Evolutionary conservation across 2,888 invertebrate species (phyloP).

Genomic region (Macrostomum cliftonense): DNA sequence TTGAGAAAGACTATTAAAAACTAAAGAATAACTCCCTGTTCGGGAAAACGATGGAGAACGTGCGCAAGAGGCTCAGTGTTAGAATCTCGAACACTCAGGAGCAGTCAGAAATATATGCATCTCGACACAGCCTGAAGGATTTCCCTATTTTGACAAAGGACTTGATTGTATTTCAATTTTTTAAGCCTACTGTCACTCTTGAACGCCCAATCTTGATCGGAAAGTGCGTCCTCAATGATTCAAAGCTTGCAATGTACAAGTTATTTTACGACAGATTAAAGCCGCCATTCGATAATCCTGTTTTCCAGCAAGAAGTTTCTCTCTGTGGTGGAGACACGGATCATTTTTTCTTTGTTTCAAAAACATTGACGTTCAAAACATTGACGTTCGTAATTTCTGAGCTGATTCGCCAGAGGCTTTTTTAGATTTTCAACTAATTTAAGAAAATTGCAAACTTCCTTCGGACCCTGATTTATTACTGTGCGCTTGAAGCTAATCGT

Average conservation of each 20-base stretch:
- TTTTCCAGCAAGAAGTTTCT: too few species aligned
- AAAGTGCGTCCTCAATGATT: constrained; percentile 31
- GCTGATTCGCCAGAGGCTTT: neutral
- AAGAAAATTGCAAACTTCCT: too few species aligned
- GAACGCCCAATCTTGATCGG: constrained; percentile 35
- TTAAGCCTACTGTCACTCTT: constrained; percentile 17
- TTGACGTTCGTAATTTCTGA: neutral
- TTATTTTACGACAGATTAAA: constrained; percentile 13
- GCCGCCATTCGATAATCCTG: too few species aligned
- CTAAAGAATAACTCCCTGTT: constrained; percentile 30
- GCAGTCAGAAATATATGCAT: neutral
- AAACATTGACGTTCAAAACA: too few species aligned
- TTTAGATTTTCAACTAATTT: too few species aligned
- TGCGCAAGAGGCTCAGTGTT: constrained; percentile 19
- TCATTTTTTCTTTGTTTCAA: too few species aligned
- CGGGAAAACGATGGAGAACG: constrained; percentile 38
- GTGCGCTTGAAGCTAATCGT: too few species aligned
- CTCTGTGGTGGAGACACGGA: too few species aligned
- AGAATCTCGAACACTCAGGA: constrained; percentile 14
- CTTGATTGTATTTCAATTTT: neutral
- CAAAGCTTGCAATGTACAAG: constrained; percentile 33
- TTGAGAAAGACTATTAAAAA: constrained; percentile 30
- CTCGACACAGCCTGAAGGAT: too few species aligned
- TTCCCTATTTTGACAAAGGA: too few species aligned
- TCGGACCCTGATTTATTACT: too few species aligned